Percentiles rank a stretch among this genome's conserved stretches.
These are phyloP conservation scores for Druon quercuslanigerum DNA, from an alignment of 1,140 invertebrate species.

Conservation along the genomic window DNA sequence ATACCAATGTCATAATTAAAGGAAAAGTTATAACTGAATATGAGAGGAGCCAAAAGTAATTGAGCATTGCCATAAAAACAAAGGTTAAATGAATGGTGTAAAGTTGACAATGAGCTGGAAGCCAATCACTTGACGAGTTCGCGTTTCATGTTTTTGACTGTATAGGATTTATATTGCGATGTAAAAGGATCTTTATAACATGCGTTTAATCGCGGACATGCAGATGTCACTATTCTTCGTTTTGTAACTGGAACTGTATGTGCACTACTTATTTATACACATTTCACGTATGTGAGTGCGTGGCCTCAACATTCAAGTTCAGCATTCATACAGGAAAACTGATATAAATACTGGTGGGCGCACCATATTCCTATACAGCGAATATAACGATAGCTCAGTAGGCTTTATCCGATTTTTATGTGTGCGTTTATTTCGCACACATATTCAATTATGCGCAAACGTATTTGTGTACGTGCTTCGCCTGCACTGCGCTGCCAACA, in stretches of 20 bases:
- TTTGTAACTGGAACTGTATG: conserved; percentile 56
- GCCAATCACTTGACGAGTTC: background rate
- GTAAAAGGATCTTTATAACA: no score
- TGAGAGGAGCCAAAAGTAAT: no score
- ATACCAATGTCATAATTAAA: no score
- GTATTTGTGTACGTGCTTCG: background rate
- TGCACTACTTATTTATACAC: conserved; percentile 44
- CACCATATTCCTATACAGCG: no score
- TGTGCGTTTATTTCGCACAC: conserved; percentile 6
- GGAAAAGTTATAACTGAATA: no score
- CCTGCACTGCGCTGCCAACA: conserved; percentile 23
- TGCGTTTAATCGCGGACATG: background rate
- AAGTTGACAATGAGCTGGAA: no score
- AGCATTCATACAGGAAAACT: conserved; percentile 63
- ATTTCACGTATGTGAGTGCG: conserved; percentile 41
- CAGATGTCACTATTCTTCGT: conserved; percentile 36
- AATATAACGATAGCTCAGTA: conserved; percentile 34
- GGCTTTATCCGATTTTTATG: background rate
- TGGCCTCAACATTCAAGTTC: conserved; percentile 50
- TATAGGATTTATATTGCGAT: no score
- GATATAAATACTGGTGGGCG: conserved; percentile 54
- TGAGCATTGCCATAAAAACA: no score
- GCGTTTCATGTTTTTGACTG: background rate
- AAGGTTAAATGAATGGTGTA: no score
- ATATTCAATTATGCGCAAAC: background rate